Evolutionary conservation across 2,888 invertebrate genomes (phyloP).

Genomic region (Lottia gigantea): DNA sequence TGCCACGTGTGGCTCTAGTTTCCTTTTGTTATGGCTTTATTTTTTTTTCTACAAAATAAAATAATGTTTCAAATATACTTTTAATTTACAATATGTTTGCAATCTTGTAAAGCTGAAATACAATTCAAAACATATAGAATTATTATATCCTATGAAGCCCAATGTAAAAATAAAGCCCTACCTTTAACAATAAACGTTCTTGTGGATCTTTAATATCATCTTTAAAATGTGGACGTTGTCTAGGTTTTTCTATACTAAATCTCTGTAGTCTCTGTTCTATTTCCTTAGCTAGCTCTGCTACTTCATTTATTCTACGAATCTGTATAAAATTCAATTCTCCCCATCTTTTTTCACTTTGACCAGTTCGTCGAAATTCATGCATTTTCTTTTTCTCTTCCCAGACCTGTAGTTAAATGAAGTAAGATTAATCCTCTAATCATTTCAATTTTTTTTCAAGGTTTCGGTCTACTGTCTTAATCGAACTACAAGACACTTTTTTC

Average conservation of each 20-base stretch:
- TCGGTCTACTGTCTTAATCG: too few relatives aligned
- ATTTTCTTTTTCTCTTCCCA: conserved; percentile 77
- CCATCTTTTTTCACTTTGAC: conserved; percentile 70
- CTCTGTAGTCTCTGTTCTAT: conserved; percentile 74
- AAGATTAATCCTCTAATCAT: not conserved
- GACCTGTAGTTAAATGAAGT: conserved; percentile 70
- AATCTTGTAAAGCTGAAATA: too few relatives aligned
- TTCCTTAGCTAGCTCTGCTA: conserved; percentile 78
- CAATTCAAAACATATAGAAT: too few relatives aligned
- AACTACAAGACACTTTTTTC: too few relatives aligned
- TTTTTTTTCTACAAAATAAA: too few relatives aligned
- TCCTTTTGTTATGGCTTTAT: too few relatives aligned
- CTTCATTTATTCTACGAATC: conserved; percentile 57
- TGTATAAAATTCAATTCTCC: conserved; percentile 56
- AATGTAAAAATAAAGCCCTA: conserved; percentile 59
- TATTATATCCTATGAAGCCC: too few relatives aligned
- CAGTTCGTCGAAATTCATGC: conserved; percentile 72
- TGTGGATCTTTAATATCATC: conserved; percentile 69
- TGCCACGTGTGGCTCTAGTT: too few relatives aligned
- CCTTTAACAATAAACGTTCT: conserved; percentile 77
- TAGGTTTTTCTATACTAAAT: conserved; percentile 74
- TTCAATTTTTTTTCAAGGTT: too few relatives aligned
- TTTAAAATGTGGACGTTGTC: conserved; percentile 39
- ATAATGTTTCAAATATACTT: too few relatives aligned
- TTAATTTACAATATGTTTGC: too few relatives aligned